Evolutionary conservation across 92 coral and sea anemone species (phyloP).

Genomic region (Muricea muricata): DNA sequence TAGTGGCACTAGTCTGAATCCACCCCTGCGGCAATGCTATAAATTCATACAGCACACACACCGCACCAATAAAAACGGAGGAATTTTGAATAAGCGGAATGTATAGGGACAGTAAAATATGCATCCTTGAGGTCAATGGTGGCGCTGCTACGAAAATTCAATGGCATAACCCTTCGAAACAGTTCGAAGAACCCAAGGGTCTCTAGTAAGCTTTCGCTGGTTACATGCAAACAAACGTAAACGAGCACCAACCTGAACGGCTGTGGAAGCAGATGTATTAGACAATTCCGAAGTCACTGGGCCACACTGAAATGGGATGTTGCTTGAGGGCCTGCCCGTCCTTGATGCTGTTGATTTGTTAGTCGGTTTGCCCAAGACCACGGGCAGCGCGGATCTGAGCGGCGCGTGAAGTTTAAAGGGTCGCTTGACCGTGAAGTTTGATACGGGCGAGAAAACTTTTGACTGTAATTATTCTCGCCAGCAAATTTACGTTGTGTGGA

Average conservation of each 20-base stretch:
- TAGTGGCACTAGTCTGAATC: no score
- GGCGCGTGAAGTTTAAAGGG: slow-evolving; percentile 28
- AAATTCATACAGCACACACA: no score
- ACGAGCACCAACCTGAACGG: slow-evolving; percentile 12
- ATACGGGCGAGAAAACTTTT: neutral
- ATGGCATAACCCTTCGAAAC: neutral
- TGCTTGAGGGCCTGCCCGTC: neutral
- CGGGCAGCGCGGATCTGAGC: neutral
- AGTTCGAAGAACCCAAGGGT: neutral
- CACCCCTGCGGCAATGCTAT: no score
- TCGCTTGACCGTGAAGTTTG: neutral
- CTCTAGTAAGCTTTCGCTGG: no score
- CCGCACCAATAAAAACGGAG: no score
- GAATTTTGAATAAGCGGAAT: no score
- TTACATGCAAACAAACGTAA: neutral
- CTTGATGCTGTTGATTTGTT: neutral
- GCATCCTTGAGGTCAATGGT: no score
- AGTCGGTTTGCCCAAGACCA: neutral
- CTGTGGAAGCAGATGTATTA: neutral
- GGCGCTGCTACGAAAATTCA: no score
- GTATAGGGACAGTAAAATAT: no score
- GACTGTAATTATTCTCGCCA: neutral
- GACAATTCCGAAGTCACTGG: neutral
- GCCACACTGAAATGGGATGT: neutral
- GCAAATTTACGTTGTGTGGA: neutral